Evolutionary conservation across 2,797 vertebrate genomes (phyloP), one percentile per base, ranked within the genome.

Genomic region (Cygnus olor): DNA sequence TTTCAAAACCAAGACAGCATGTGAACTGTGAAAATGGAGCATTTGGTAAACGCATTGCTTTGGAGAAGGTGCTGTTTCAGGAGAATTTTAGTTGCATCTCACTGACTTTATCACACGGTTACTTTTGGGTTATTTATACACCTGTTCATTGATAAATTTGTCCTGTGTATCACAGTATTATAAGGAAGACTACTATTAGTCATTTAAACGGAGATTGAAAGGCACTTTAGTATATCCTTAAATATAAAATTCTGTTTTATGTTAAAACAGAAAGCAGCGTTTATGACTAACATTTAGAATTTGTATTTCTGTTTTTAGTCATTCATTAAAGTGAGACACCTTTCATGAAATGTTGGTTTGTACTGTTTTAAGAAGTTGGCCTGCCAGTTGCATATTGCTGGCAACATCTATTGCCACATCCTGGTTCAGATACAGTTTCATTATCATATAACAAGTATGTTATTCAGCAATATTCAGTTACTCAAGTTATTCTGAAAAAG

Each of bases 41-140:
- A 16, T 15, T 64, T 56, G 36, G 20, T 70, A 40, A 44, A 84
- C 47, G 42, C n/a, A 10, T 82, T 70, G 42, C 5, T 1, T 16
- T 87, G 47, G 73, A 61, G 38, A 53, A 42, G n/a, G 24, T 63
- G 42, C 66, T 95, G 85, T 94, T 93, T 73, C 88, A 91, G 97
- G 96, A 98, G 97, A 97, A 97, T 98, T 97, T 94, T 66, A 77
- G 94, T 95, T 91, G 95, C 97, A 97, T 97, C 95, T 90, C 97
- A 98, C 98, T 97, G 98, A 98, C 98, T 98, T 94, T 72, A 90
- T 97, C 97, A 96, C 96, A 89, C 97, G 97, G 92, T 80, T 97
- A 85, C 95, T 96, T 97, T 93, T 94, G 36, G 90, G 96, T 97
- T 98, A 98, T 98, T 98, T 98, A 96, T 95, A 53, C 24, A 94